Evolutionary conservation across 2,113 vertebrate species (phyloP), one percentile per base, ranked within the genome.

Genomic region (Chaenogobius annularis): DNA sequence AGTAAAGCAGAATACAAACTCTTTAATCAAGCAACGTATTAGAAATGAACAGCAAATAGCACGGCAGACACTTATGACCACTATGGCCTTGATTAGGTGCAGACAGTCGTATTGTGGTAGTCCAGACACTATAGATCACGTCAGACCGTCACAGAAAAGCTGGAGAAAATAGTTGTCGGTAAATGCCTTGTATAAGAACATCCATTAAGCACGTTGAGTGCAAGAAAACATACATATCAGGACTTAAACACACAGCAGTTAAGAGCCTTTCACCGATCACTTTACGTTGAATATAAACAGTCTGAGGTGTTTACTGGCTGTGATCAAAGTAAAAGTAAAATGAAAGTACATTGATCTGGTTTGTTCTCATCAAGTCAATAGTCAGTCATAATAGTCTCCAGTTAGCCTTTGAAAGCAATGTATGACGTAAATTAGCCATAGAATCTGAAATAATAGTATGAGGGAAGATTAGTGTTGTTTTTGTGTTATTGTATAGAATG

Each of bases 121-220:
- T 31, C 67, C 78, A 70, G 69, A 75, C 69, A 75, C 19, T 22
- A 68, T 31, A 47, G 6, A 11, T 43, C 62, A 40, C 44, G 65
- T 52, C 26, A 63, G 22, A 79, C 64, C 76, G 67, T 68, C 15
- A 63, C 50, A 75, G 52, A 56, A n/a, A 50, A 68, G 31, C 68
- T 52, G 48, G n/a, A 15, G 17, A 68, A 59, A 56, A 44, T 68
- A 71, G 11, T 58, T 70, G 44, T 54, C 74, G n/a, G 47, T 50
- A 78, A 75, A 52, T 54, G 67, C 67, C 76, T 72, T 50, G 68
- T 77, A 66, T 77, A 63, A 72, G 62, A 69, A 64, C 61, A 66
- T 26, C 69, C 40, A 63, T 50, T 62, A 67, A 69, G 73, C 6
- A 13, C 13, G 15, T 13, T 13, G 55, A 61, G 14, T 17, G 58